Evolutionary conservation across 2,113 vertebrate genomes (phyloP).

Genomic region (Odobenus rosmarus): DNA sequence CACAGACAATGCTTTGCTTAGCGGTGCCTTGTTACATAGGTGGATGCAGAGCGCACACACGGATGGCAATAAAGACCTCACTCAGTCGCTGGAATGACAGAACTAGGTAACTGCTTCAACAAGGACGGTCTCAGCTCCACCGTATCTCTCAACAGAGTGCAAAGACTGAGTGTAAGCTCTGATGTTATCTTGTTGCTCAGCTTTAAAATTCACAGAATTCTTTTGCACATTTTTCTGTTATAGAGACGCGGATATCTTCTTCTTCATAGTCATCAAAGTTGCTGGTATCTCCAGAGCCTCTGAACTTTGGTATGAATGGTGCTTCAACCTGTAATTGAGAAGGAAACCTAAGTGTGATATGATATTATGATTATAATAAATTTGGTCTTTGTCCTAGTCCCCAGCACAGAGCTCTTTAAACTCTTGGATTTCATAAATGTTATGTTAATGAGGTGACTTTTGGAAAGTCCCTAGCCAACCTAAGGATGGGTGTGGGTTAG

Average conservation of each 20-base stretch:
- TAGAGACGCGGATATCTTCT: slow-evolving; percentile 97
- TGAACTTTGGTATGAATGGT: slow-evolving; percentile 99
- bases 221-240: slow-evolving; percentile 99
- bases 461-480: neutral
- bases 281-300: slow-evolving; percentile 99
- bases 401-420: neutral
- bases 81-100: slow-evolving; percentile 95
- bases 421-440: neutral
- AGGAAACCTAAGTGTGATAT: neutral
- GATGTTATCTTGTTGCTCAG: slow-evolving; percentile 86
- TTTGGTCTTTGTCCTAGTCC: neutral
- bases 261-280: slow-evolving; percentile 99
- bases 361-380: neutral
- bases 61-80: slow-evolving; percentile 94
- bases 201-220: slow-evolving; percentile 99
- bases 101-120: slow-evolving; percentile 92
- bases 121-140: slow-evolving; percentile 93
- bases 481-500: neutral
- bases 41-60: slow-evolving; percentile 93
- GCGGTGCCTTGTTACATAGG: slow-evolving; percentile 93
- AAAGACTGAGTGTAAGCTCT: slow-evolving; percentile 93
- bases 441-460: neutral
- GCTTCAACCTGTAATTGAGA: slow-evolving; percentile 92
- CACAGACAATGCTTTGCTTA: slow-evolving; percentile 91
- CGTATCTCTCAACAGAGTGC: slow-evolving; percentile 92